Conservation (phyloP, 2,113 vertebrate species). For the Cochlearius cochlearius region DNA sequence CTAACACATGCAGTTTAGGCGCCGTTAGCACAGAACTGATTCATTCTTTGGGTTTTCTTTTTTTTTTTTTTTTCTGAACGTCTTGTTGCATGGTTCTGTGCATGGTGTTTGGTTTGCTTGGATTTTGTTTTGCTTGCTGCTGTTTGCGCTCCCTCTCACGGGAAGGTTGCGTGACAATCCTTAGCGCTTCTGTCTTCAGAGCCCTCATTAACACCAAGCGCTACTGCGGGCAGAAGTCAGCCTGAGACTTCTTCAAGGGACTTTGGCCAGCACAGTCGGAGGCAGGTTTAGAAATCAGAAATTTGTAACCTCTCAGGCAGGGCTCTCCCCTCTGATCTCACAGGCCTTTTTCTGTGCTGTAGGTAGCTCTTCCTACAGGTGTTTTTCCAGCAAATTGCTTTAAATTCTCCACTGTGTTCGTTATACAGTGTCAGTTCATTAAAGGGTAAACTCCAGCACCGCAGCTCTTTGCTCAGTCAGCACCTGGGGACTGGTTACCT, state of each 20-base stretch:
- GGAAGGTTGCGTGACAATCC: neutral
- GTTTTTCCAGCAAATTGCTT: neutral
- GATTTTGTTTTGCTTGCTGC: neutral
- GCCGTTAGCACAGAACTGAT: neutral
- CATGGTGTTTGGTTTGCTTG: neutral
- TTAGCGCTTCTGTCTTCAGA: neutral
- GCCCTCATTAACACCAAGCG: neutral
- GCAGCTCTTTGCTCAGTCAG: neutral
- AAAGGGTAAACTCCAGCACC: neutral
- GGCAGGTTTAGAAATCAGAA: neutral
- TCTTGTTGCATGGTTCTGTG: neutral
- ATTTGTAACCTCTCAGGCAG: neutral
- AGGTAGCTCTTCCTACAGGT: neutral
- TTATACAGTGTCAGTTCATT: conserved; percentile 10
- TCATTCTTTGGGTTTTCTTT: neutral
- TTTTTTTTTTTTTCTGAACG: neutral
- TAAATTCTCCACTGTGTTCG: neutral
- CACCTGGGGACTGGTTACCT: conserved; percentile 27
- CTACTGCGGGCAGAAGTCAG: neutral
- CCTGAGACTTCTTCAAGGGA: neutral
- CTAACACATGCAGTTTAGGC: neutral
- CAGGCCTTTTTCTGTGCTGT: neutral
- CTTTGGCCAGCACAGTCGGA: neutral
- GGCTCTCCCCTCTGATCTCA: neutral
- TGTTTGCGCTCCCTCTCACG: neutral